Percentiles rank a stretch among this genome's conserved stretches.
Conservation (phyloP, 2,888 invertebrate genomes). For the Ferrisia virgata region DNA sequence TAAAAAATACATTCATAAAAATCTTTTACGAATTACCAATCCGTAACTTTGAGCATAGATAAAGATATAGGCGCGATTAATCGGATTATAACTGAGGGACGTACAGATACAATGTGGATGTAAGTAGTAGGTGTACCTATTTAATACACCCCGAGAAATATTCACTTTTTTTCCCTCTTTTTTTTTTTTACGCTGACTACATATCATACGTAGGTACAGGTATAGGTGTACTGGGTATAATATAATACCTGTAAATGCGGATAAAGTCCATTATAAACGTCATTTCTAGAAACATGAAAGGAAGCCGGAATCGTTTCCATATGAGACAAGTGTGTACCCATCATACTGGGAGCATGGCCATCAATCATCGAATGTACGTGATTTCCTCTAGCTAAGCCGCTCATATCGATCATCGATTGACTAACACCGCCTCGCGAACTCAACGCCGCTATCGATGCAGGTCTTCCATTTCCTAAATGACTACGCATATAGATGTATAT, state of each 20-base stretch:
- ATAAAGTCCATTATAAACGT: slow-evolving; percentile 52
- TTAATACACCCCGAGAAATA: not conserved
- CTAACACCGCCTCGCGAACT: slow-evolving; percentile 36
- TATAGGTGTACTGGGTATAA: not conserved
- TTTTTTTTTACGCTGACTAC: not conserved
- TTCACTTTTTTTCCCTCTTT: not conserved
- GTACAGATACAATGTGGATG: too few species aligned
- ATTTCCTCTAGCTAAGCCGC: slow-evolving; percentile 44
- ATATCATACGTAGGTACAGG: not conserved
- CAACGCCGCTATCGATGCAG: slow-evolving; percentile 49
- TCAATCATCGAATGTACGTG: slow-evolving; percentile 47
- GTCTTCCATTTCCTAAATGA: slow-evolving; percentile 48
- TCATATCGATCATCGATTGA: slow-evolving; percentile 46
- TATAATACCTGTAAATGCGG: slow-evolving; percentile 47
- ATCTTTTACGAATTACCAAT: slow-evolving; percentile 7
- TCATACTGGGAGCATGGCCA: slow-evolving; percentile 46
- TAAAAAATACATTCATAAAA: slow-evolving; percentile 11
- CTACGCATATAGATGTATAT: not conserved
- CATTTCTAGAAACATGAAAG: slow-evolving; percentile 47
- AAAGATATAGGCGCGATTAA: not conserved
- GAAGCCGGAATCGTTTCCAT: slow-evolving; percentile 47
- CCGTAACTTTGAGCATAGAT: not conserved
- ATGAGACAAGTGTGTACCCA: slow-evolving; percentile 46
- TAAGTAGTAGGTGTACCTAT: not conserved
- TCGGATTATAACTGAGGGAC: not conserved